Base-by-base conservation (phyloP, 2,113 vertebrate genomes). In the Pterocles gutturalis region DNA sequence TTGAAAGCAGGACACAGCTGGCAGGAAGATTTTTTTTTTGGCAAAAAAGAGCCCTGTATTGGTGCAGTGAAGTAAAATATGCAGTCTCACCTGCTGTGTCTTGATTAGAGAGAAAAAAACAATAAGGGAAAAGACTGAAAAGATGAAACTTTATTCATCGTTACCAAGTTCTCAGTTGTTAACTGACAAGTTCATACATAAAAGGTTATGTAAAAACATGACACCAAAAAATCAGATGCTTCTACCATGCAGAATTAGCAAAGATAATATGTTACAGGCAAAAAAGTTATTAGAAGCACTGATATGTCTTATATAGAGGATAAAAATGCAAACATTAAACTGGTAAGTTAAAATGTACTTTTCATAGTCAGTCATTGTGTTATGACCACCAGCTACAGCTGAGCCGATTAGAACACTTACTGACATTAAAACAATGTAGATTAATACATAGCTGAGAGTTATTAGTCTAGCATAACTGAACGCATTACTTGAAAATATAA, bases 361-460 rank as follows among this genome's bases (percentile, higher is more conserved):
- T 95, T 58, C 65, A 53, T 72, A 46, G 13, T 72, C 90, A 94
- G 79, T 12, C 29, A 43, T 26, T 84, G 51, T 87, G 83, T 73
- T 95, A 77, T 83, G 92, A 58, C 97, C 90, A 78, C 13, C 41
- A 96, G 95, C 85, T 96, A 96, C 55, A 95, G 54, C 48, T 97
- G 85, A 97, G 95, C 93, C 0, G 73, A 96, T 97, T 96, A 97
- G 91, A 92, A 89, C 29, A 71, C 81, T 87, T 72, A 61, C 73
- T 93, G 91, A 93, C 89, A 86, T 75, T 96, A 89, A 97, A 96
- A 96, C 93, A 97, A 96, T 89, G 62, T 61, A 77, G 89, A 95
- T 89, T 90, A 66, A 46, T 87, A 54, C 73, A 91, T 17, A 65
- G 83, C 61, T 87, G 87, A 81, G 92, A 94, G 66, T 78, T 94